Conservation (phyloP, 2,888 invertebrate genomes). For the Leptogaster cylindrica region DNA sequence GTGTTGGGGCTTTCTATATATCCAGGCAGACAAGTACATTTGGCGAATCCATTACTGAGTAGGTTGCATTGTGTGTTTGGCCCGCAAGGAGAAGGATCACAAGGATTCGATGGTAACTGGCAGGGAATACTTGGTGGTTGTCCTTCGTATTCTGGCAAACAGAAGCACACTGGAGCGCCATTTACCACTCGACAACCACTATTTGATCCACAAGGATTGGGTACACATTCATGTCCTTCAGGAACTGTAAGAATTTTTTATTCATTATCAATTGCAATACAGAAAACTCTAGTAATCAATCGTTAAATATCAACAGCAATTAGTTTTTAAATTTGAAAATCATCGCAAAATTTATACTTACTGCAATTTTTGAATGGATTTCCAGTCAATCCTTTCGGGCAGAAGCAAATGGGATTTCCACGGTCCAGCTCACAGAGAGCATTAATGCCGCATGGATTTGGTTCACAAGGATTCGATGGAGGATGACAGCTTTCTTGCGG, state of each 20-base stretch:
- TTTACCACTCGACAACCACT: slow-evolving; percentile 81
- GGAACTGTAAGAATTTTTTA: slow-evolving; percentile 71
- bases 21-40: slow-evolving; percentile 84
- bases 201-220: slow-evolving; percentile 83
- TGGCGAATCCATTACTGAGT: slow-evolving; percentile 79
- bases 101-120: slow-evolving; percentile 76
- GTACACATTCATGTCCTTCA: slow-evolving; percentile 82
- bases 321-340: not conserved
- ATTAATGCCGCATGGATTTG: slow-evolving; percentile 86
- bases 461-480: slow-evolving; percentile 79
- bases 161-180: slow-evolving; percentile 83
- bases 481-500: slow-evolving; percentile 74
- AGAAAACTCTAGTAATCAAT: not conserved
- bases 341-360: slow-evolving; percentile 70
- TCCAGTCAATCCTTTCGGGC: slow-evolving; percentile 87
- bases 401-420: slow-evolving; percentile 86
- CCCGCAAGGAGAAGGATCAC: slow-evolving; percentile 85
- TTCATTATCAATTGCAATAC: not conserved
- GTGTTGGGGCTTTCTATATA: slow-evolving; percentile 88
- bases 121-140: slow-evolving; percentile 78
- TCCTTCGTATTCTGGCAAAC: slow-evolving; percentile 85
- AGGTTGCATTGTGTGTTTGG: slow-evolving; percentile 85
- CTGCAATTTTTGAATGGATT: slow-evolving; percentile 91
- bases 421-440: slow-evolving; percentile 84
- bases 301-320: no score